Base-by-base conservation (phyloP, 2,113 vertebrate genomes). In the Dicaeum eximium region DNA sequence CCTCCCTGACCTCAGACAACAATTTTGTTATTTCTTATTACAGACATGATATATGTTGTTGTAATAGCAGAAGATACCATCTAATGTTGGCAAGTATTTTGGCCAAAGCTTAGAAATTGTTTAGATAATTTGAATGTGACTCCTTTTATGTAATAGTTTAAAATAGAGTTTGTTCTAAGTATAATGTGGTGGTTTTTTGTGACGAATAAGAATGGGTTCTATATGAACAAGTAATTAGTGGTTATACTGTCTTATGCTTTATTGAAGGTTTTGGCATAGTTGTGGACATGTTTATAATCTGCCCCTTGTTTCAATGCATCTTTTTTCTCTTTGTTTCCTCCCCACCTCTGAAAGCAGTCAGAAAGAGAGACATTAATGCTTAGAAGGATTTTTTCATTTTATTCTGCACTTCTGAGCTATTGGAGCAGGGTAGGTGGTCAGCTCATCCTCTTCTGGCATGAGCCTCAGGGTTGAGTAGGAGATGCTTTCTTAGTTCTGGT, bases 381-480 rank as follows among this genome's bases (percentile, higher is more conserved):
- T 74, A 40, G 51, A 47, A 66, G 25, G 22, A 66, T 19, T 58
- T 91, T 40, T 57, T 13, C 14, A 8, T 11, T 75, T 75, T 83
- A 15, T 47, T 78, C 6, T 70, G 37, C 10, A 9, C 31, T 80
- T 91, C 15, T 53, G 13, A 53, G 11, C 3, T 74, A 1, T 28
- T 2, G 0, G 11, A 27, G 33, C 30, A 38, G 31, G 38, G 50
- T 53, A 27, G 21, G 44, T 23, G 25, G 4, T 57, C 3, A 7
- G 21, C 47, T 62, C 10, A 24, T 45, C 61, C 24, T 65, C 44
- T 15, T 48, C 27, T 48, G 11, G 21, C 1, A 1, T 60, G 19
- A 79, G 10, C 21, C 18, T 88, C 20, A 74, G 14, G 7, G 21
- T 38, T 53, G 14, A 15, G n/a, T 21, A 57, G 25, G 37, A 44